Conservation (phyloP, 30 jellyfish, hydroid and myxozoan genomes). For the Catostylus mosaicus region DNA sequence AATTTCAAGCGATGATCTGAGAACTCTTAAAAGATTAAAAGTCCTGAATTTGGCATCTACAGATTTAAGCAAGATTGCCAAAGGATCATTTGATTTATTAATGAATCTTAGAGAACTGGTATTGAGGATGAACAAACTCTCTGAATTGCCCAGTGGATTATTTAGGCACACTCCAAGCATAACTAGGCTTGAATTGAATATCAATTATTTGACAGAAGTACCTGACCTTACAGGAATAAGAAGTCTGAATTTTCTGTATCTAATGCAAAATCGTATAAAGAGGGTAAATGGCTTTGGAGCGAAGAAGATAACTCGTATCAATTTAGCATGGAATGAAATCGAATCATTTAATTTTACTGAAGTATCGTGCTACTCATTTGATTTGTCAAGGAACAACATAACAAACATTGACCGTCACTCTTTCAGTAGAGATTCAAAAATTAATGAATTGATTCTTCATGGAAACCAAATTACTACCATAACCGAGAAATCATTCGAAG, state of each 20-base stretch:
- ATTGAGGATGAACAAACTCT: slow-evolving; percentile 17
- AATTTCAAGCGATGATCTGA: not conserved
- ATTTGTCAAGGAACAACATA: slow-evolving; percentile 36
- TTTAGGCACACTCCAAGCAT: not conserved
- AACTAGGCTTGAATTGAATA: not conserved
- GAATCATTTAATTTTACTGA: not conserved
- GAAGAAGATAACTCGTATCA: not conserved
- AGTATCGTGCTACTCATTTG: not conserved
- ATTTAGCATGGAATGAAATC: slow-evolving; percentile 11
- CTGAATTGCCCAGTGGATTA: slow-evolving; percentile 9
- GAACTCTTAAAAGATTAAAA: not conserved
- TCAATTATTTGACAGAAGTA: slow-evolving; percentile 6
- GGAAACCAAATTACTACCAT: slow-evolving; percentile 14
- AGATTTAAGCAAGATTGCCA: not conserved
- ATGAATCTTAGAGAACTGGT: not conserved
- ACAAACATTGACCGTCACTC: slow-evolving; percentile 4
- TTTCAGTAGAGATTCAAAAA: not conserved
- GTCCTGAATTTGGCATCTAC: not conserved
- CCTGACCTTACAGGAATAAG: slow-evolving; percentile 30
- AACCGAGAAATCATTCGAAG: slow-evolving; percentile 42
- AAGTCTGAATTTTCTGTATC: not conserved
- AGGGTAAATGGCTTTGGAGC: not conserved
- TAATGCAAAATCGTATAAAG: slow-evolving; percentile 10
- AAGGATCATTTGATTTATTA: slow-evolving; percentile 12
- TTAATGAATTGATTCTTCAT: slow-evolving; percentile 8